Evolutionary conservation across 2,113 vertebrate species (phyloP).

Genomic region (Symphodus melops): DNA sequence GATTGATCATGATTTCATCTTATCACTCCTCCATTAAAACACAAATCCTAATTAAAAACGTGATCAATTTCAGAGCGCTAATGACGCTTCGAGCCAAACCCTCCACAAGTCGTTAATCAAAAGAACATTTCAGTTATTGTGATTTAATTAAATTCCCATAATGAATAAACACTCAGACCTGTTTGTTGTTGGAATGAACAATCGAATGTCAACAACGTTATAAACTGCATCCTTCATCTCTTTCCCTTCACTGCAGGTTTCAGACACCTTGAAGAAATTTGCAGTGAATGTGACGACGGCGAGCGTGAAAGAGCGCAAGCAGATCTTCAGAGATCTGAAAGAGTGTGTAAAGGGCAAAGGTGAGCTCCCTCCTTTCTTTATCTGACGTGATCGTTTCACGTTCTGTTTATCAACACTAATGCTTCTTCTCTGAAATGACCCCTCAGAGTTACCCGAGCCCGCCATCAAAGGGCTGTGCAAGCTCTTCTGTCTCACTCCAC

Average conservation of each 20-base stretch:
- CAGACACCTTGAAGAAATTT: conserved; percentile 95
- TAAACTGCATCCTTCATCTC: background rate
- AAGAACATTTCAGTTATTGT: no score
- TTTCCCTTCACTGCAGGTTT: conserved; percentile 80
- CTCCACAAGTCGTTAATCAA: no score
- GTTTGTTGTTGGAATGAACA: no score
- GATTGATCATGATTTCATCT: no score
- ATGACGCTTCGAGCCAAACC: no score
- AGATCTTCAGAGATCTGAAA: conserved; percentile 91
- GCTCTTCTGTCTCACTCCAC: conserved; percentile 95
- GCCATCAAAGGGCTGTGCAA: conserved; percentile 96
- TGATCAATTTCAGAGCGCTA: no score
- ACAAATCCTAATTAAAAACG: no score
- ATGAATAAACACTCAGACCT: no score
- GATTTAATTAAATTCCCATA: no score
- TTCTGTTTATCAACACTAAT: background rate
- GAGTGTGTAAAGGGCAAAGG: conserved; percentile 91
- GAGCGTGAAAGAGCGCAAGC: conserved; percentile 93
- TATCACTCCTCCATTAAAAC: no score
- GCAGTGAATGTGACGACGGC: conserved; percentile 94
- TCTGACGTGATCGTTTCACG: background rate
- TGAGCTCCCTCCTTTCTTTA: conserved; percentile 54
- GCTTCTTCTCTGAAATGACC: background rate
- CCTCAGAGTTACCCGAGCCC: conserved; percentile 87
- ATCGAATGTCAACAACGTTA: no score